Percentiles rank a stretch among this genome's conserved stretches.
These are phyloP conservation scores for Orthonychiurus folsomi DNA, from an alignment of 2,888 invertebrate species.

Conservation along the genomic window DNA sequence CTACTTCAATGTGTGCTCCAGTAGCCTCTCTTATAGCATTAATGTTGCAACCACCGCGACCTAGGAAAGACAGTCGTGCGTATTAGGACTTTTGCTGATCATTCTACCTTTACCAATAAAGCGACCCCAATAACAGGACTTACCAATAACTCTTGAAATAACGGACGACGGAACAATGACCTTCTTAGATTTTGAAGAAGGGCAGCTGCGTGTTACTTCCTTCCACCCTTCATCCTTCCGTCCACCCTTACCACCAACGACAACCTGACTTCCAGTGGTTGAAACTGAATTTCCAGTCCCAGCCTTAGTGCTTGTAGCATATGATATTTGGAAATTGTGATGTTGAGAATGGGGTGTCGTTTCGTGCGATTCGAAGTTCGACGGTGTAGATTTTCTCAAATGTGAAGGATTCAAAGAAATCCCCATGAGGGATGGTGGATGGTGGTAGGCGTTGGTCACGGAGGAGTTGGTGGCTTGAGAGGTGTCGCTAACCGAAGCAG, in stretches of 20 bases:
- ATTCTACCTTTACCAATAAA: no score
- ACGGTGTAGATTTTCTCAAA: constrained; percentile 4
- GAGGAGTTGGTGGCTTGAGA: background rate
- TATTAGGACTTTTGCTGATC: no score
- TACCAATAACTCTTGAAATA: constrained; percentile 86
- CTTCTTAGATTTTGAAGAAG: constrained; percentile 57
- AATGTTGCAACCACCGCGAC: constrained; percentile 89
- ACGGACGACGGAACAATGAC: constrained; percentile 89
- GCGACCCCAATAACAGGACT: no score
- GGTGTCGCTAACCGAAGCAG: background rate
- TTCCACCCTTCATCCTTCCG: constrained; percentile 91
- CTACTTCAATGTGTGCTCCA: constrained; percentile 96
- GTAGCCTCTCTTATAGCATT: constrained; percentile 95
- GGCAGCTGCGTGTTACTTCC: constrained; percentile 56
- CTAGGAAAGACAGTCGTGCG: no score
- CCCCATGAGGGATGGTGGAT: constrained; percentile 38
- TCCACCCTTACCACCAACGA: background rate
- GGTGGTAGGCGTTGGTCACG: background rate
- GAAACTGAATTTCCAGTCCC: background rate
- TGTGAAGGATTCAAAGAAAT: constrained; percentile 37
- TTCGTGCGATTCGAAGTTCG: background rate
- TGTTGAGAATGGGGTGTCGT: constrained; percentile 4
- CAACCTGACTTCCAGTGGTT: no score
- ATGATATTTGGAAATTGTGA: background rate
- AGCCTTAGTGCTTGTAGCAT: background rate